Conservation (phyloP, 1,140 invertebrate species). For the Cylas formicarius region DNA sequence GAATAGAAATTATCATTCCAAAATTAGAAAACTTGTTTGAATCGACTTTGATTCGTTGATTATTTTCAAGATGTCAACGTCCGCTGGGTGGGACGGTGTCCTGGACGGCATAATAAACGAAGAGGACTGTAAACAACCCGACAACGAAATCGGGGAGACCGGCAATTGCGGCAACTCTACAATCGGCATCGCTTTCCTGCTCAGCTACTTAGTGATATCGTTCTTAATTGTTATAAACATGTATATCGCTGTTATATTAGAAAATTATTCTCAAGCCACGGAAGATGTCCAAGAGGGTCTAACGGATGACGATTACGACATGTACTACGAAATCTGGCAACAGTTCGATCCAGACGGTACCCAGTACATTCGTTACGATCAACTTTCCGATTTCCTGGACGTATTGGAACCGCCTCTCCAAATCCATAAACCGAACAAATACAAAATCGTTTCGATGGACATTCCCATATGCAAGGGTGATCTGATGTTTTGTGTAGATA, state of each 20-base stretch:
- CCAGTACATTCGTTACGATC: conserved; percentile 90
- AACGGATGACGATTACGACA: conserved; percentile 98
- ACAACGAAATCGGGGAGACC: conserved; percentile 78
- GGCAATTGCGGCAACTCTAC: conserved; percentile 88
- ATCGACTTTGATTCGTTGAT: background rate
- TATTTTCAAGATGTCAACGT: conserved; percentile 84
- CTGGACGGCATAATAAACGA: conserved; percentile 94
- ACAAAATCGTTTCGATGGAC: conserved; percentile 97
- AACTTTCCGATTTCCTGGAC: conserved; percentile 91
- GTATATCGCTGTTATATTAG: conserved; percentile 98
- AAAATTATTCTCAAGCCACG: conserved; percentile 94
- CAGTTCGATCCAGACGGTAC: conserved; percentile 96
- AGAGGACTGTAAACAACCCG: conserved; percentile 80
- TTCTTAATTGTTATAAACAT: conserved; percentile 99
- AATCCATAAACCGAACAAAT: conserved; percentile 97
- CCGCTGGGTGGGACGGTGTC: conserved; percentile 94
- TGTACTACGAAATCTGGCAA: conserved; percentile 99
- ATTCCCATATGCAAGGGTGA: conserved; percentile 97
- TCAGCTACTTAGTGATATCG: conserved; percentile 94
- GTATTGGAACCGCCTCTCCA: conserved; percentile 88
- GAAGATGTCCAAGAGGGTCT: conserved; percentile 98
- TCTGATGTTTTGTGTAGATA: conserved; percentile 95
- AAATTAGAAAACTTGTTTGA: background rate
- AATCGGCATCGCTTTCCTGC: conserved; percentile 88
- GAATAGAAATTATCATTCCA: too few species aligned